Base-by-base conservation (phyloP, 2,888 invertebrate species). In the Platycnemis pennipes region DNA sequence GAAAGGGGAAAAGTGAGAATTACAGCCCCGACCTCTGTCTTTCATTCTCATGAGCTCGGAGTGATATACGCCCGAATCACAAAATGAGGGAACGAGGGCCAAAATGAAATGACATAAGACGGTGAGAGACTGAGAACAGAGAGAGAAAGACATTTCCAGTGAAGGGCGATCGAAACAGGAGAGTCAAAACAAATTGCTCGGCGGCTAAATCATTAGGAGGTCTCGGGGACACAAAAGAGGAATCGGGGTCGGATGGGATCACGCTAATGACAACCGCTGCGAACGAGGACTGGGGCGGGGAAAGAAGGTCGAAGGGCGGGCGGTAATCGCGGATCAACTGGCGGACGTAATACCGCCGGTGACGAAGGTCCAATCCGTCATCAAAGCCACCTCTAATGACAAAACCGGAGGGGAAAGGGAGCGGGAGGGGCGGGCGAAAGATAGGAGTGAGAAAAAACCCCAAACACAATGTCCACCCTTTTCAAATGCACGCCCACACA, bases 291-390 rank as follows among this genome's bases (percentile, higher is more conserved):
- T n/a, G n/a, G n/a, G n/a, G n/a, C n/a, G n/a, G n/a, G 37, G 77
- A 11, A 37, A 26, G 31, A 37, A 37, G 26, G 77, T 8, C 31
- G 77, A 37, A 26, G 26, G 63, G 26, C 77, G 22, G 0, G 3
- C 31, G 77, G 77, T 77, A 77, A 77, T 77, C 77, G 77, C 77
- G 77, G 77, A 77, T 77, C 77, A 77, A 37, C 77, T 1, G 77
- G 77, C 77, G 77, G 77, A 77, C 77, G 31, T 77, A 77, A 77
- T 77, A 77, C 77, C 77, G 37, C n/a, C 77, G 77, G 77, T 77
- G 77, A 77, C 77, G 77, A 77, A 77, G 77, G 37, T 37, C 77
- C 77, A 77, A 77, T 77, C 77, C 77, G 77, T 77, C 77, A 77
- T 77, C 77, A 77, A 77, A 77, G 77, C 13, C 77, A 31, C 77